Evolutionary conservation across 2,888 invertebrate species (phyloP).

Genomic region (Nomada lathburiana): DNA sequence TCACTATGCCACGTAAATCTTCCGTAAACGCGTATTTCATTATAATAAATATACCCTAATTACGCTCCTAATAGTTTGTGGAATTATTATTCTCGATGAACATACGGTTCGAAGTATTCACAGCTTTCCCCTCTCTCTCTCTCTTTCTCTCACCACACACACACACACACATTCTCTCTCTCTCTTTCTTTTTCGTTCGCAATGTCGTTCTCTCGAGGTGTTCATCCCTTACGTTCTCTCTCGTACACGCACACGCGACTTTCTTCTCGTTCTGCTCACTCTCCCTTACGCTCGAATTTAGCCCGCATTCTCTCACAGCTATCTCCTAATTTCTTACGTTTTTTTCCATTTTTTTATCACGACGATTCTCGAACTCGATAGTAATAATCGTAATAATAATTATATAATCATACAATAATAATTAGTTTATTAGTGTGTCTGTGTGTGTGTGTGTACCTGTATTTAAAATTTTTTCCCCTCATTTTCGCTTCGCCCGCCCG

Average conservation of each 20-base stretch:
- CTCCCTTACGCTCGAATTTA: conserved; percentile 23
- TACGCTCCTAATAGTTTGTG: conserved; percentile 80
- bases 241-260: conserved; percentile 31
- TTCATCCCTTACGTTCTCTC: conserved; percentile 12
- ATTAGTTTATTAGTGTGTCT: conserved; percentile 80
- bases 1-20: conserved; percentile 54
- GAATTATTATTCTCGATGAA: conserved; percentile 76
- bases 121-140: conserved; percentile 24
- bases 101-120: conserved; percentile 62
- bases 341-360: conserved; percentile 77
- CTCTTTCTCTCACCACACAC: too few relatives aligned
- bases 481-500: conserved; percentile 38
- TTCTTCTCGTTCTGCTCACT: conserved; percentile 12
- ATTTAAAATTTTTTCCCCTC: conserved; percentile 11
- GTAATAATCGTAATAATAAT: conserved; percentile 80
- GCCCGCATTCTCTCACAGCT: conserved; percentile 38
- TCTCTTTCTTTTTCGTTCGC: conserved; percentile 45
- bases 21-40: conserved; percentile 65
- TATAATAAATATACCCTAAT: conserved; percentile 74
- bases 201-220: conserved; percentile 7
- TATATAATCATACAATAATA: conserved; percentile 76
- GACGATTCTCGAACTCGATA: conserved; percentile 82
- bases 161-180: conserved; percentile 32
- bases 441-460: conserved; percentile 55
- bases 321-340: conserved; percentile 58